phyloP scores from a whole-genome alignment of 2,113 vertebrate species.

The Albula glossodonta region DNA sequence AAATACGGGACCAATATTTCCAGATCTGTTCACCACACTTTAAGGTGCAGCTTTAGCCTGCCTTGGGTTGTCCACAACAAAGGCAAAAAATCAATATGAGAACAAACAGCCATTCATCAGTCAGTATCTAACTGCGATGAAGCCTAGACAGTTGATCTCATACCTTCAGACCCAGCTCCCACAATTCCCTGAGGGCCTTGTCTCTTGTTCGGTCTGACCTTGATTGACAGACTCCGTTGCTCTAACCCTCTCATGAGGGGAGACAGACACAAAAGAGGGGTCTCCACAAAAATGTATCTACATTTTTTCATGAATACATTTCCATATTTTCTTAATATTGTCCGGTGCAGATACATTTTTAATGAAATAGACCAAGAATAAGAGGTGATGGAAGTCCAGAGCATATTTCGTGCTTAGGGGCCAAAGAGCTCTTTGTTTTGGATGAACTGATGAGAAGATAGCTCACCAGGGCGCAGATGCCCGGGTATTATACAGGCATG shows the following conservation, averaged over 20 bases:
- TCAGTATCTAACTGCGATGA: conserved; percentile 28
- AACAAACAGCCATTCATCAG: conserved; percentile 44
- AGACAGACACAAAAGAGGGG: not conserved
- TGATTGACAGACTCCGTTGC: not conserved
- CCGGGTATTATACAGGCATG: not conserved
- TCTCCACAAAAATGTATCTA: not conserved
- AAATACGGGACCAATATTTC: too few relatives aligned
- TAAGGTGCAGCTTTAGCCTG: not conserved
- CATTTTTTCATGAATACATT: not conserved
- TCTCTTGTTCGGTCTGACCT: conserved; percentile 17
- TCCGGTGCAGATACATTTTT: not conserved
- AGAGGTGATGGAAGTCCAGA: not conserved
- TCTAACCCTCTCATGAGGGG: not conserved
- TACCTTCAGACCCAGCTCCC: not conserved
- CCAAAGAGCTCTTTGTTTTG: conserved; percentile 3
- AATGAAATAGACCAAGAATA: not conserved
- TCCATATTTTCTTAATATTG: not conserved
- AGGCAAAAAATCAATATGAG: not conserved
- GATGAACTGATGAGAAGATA: not conserved
- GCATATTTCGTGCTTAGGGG: not conserved
- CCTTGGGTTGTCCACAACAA: not conserved
- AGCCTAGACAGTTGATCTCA: not conserved
- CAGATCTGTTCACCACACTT: not conserved
- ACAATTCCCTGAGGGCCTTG: not conserved
- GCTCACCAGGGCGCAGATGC: not conserved